phyloP scores from a whole-genome alignment of 2,888 invertebrate species.

The Corythucha ciliata region DNA sequence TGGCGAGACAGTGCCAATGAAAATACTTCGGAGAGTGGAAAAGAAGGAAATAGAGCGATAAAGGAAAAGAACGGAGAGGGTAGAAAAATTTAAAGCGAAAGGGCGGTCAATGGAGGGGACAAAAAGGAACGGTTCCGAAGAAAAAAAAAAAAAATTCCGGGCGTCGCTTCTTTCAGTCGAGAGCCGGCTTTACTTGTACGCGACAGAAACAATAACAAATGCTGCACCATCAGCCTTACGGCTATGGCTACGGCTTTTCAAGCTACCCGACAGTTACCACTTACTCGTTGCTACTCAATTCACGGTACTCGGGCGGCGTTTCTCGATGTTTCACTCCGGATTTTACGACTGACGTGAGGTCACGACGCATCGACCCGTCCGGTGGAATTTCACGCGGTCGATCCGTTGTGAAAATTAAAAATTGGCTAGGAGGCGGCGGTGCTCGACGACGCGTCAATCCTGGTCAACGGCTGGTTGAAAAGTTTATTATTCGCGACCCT shows the following conservation, averaged over 20 bases:
- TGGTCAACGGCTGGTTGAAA: conserved; percentile 66
- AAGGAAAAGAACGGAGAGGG: too few relatives aligned
- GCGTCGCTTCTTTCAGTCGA: too few relatives aligned
- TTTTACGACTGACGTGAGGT: not conserved
- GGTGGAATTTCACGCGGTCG: conserved; percentile 47
- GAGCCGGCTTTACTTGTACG: too few relatives aligned
- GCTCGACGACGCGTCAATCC: conserved; percentile 68
- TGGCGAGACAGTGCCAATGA: too few relatives aligned
- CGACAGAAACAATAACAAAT: too few relatives aligned
- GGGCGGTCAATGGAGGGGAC: too few relatives aligned
- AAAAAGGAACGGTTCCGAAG: too few relatives aligned
- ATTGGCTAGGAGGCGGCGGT: conserved; percentile 53
- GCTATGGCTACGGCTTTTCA: not conserved
- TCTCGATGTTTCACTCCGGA: conserved; percentile 1
- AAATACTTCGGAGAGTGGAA: too few relatives aligned
- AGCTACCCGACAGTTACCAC: not conserved
- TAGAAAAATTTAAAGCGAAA: too few relatives aligned
- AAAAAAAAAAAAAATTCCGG: too few relatives aligned
- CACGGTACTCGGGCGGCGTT: not conserved
- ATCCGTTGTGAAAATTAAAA: conserved; percentile 63
- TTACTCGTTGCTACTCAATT: not conserved
- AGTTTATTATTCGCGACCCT: conserved; percentile 55
- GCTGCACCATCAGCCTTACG: not conserved
- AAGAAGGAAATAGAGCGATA: too few relatives aligned
- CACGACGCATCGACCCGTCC: conserved; percentile 11